Base-by-base conservation (phyloP, 2,888 invertebrate genomes). In the Podabrus alpinus region DNA sequence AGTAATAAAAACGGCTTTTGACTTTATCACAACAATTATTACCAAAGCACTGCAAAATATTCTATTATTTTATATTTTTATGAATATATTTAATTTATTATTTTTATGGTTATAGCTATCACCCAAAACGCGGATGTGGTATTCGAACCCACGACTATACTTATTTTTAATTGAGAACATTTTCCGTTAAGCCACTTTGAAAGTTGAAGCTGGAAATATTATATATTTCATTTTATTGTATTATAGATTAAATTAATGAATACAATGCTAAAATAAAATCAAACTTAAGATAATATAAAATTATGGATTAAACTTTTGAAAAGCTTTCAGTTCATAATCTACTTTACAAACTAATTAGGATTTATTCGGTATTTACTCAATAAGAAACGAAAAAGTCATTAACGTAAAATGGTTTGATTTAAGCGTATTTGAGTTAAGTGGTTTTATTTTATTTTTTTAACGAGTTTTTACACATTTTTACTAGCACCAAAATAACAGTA, bases 401-500 rank as follows among this genome's bases (percentile, higher is more conserved):
- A 71, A 71, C 66, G 59, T 29, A 62, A 19, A 66, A 66, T 25
- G 16, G 24, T 66, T 25, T 24, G 70, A 29, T 71, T 71, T 59
- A 59, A 66, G 62, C 59, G 59, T 66, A 19, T 67, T 59, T 24
- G 66, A 71, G 66, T 71, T 71, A 66, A 59, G 71, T 29, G 59
- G 59, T 24, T 70, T 70, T 71, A 59, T 66, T 59, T 59, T 11
- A 69, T 59, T 69, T 19, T 71, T 62, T 64, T 64, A 21, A 21
- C 16, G 21, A 16, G 61, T 61, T 64, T 64, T 64, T 64, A 19
- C 16, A 24, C 24, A 69, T 66, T 73, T 69, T 62, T 59, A 66
- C n/a, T 45, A 29, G 66, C 69, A 69, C 64, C 62, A 73, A 76
- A 76, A 67, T 66, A 69, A 73, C 74, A 75, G 71, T 75, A 77